Base-by-base conservation (phyloP, 1,140 invertebrate genomes). In the Chionoecetes opilio region DNA sequence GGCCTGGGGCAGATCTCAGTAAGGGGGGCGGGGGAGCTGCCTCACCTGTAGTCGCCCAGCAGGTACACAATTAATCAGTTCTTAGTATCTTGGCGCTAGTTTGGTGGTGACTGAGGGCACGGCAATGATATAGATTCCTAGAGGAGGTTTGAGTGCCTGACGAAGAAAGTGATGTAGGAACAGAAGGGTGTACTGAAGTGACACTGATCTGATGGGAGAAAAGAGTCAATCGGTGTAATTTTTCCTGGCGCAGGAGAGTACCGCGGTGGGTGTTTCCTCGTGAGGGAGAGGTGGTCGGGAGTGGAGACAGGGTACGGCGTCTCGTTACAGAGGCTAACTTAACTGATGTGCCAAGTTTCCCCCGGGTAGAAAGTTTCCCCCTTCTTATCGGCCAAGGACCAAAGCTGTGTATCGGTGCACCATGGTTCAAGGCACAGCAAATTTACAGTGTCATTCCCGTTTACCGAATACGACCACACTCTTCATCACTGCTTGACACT, bases 1-100 rank as follows among this genome's bases (percentile, higher is more conserved):
- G 93, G 93, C 93, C 93, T 84, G 34, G 93, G 93, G 93, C 93
- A 84, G 37, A 82, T 29, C 87, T 90, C 29, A 38, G 87, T 32
- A 53, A 82, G 37, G 88, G 75, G 89, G 88, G 75, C 31, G 93
- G 53, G 41, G 94, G 82, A 46, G 89, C 31, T 21, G 37, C 34
- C 34, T 35, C 75, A 92, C 88, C 88, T 90, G 88, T 31, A 90
- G 88, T 34, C 38, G 9, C 38, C 46, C 88, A 46, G 37, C 37
- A 90, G 37, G 46, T 38, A 46, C 34, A 90, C 88, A 90, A 90
- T 90, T 90, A 90, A 90, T 90, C 46, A 90, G 88, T 41, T 90
- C 46, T 46, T 41, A 46, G 34, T 90, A 46, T 38, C 37, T 34
- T 53, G 6, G 63, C 63, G 21, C 63, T 75, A n/a, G 63, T 37